Evolutionary conservation across 2,888 invertebrate species (phyloP), one percentile per base, ranked within the genome.

Genomic region (Nemoura dubitans): DNA sequence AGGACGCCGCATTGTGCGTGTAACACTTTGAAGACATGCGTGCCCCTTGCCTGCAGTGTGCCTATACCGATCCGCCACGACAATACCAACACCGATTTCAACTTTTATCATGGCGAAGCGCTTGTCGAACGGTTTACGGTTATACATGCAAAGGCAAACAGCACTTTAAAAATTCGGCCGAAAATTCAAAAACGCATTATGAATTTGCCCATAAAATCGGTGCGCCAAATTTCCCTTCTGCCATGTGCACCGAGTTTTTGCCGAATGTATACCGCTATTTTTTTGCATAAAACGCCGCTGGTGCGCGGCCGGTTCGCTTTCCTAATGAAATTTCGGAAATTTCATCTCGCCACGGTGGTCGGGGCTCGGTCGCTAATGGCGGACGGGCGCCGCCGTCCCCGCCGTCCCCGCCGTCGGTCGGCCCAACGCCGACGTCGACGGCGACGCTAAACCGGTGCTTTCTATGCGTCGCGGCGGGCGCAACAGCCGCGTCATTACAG

Each of bases 391-490:
- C 36, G 36, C 10, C 10, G 10, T 3, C 36, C 3, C 36, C 5
- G 36, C 36, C 36, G n/a, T 36, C 36, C 36, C 5, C 10, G 36
- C n/a, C 76, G 21, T 76, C 3, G 3, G 76, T 76, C 76, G 25
- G 21, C 76, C 25, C 25, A 21, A 5, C 5, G 7, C 28, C n/a
- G 87, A 36, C 83, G 30, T 76, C 21, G 27, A 78, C n/a, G 86
- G 83, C 76, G 81, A 88, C n/a, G 76, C 42, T 76, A 90, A 90
- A 89, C 89, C 89, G 90, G 89, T 89, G 85, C 90, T 90, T 90
- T 89, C 89, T 89, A 90, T 90, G 90, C 90, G 88, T 88, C 88
- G 89, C 88, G 89, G 89, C 88, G 88, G 88, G 86, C 88, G 89
- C 30, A 26, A 30, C 83, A 30, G 83, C 85, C 78, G 78, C 89